These are phyloP conservation scores for Microtus ochrogaster DNA, from an alignment of 2,113 vertebrate species.

Conservation along the genomic window DNA sequence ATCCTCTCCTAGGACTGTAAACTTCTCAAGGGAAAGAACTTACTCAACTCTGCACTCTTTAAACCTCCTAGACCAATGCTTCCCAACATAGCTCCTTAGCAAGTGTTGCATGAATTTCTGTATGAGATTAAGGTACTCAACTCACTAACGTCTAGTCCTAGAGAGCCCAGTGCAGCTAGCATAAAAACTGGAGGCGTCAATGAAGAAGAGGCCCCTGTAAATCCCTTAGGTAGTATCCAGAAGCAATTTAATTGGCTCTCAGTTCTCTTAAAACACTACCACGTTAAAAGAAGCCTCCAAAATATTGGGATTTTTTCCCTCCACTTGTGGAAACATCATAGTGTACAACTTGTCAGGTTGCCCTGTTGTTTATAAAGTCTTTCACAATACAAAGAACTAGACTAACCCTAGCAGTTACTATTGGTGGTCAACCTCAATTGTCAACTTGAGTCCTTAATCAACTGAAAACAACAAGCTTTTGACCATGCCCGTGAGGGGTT, in stretches of 20 bases:
- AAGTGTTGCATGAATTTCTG: slow-evolving; percentile 3
- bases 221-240: background rate
- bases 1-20: background rate
- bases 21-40: background rate
- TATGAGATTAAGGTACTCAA: background rate
- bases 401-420: background rate
- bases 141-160: background rate
- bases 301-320: background rate
- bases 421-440: background rate
- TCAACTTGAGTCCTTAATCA: background rate
- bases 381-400: background rate
- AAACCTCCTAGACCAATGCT: background rate
- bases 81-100: background rate
- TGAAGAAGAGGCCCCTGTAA: background rate
- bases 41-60: background rate
- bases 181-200: background rate
- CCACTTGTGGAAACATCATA: background rate
- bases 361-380: background rate
- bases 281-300: slow-evolving; percentile 1
- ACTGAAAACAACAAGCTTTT: background rate
- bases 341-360: background rate
- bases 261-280: background rate
- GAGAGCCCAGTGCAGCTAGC: background rate
- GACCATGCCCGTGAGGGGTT: background rate
- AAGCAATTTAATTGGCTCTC: background rate